Conservation (phyloP, 1,140 invertebrate genomes). For the Bradynema listronoti region DNA sequence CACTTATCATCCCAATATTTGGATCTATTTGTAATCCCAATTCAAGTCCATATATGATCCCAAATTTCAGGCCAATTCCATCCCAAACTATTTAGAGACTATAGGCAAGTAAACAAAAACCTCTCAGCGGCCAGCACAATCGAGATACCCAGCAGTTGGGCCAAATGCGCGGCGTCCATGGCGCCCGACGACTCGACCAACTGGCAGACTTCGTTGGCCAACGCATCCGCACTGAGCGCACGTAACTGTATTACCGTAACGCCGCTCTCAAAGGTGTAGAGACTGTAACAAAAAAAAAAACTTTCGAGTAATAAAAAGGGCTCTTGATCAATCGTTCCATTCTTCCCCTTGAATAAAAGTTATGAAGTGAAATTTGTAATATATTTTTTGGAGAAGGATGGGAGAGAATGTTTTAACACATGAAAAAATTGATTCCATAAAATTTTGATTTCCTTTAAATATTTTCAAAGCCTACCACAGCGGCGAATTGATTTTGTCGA, state of each 20-base stretch:
- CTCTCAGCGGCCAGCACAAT: conserved; percentile 38
- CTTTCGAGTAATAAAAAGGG: background rate
- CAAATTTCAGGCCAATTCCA: too few relatives aligned
- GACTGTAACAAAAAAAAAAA: conserved; percentile 28
- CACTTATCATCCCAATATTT: too few relatives aligned
- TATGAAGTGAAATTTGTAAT: too few relatives aligned
- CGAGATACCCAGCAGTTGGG: conserved; percentile 27
- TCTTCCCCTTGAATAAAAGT: too few relatives aligned
- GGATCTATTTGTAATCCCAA: too few relatives aligned
- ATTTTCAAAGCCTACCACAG: too few relatives aligned
- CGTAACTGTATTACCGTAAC: conserved; percentile 37
- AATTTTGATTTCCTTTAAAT: too few relatives aligned
- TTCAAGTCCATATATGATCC: too few relatives aligned
- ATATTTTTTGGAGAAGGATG: background rate
- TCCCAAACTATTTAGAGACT: too few relatives aligned
- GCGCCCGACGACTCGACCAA: conserved; percentile 20
- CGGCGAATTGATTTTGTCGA: conserved; percentile 52
- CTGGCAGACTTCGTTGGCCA: conserved; percentile 30
- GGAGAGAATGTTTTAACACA: too few relatives aligned
- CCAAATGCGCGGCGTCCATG: conserved; percentile 32
- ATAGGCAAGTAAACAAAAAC: conserved; percentile 21
- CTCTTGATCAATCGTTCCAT: too few relatives aligned
- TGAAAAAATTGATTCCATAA: too few relatives aligned
- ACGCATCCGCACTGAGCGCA: conserved; percentile 3
- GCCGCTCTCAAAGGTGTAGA: conserved; percentile 37